phyloP scores from a whole-genome alignment of 37 sponge, comb jelly and placozoan species.

The Hormiphora californensis region DNA sequence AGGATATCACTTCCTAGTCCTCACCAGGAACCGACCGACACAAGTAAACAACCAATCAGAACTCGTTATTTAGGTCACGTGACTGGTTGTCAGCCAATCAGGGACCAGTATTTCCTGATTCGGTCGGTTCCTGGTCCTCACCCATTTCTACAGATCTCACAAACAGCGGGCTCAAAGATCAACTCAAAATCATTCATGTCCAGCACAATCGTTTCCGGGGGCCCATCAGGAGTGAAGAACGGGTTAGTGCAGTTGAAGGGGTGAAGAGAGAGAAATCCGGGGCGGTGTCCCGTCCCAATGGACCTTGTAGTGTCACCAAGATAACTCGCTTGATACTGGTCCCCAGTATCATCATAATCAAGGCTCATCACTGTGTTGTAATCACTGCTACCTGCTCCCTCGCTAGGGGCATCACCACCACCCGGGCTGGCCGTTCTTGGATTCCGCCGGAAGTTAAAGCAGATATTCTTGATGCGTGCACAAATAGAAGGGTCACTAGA shows the following conservation, averaged over 20 bases:
- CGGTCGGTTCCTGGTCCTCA: not conserved
- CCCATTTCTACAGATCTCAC: not conserved
- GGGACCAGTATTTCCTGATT: not conserved
- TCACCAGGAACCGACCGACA: too few relatives aligned
- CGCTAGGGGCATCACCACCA: not conserved
- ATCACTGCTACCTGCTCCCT: not conserved
- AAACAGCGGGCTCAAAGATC: not conserved
- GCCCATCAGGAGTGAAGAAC: not conserved
- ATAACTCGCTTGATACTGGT: too few relatives aligned
- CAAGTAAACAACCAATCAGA: too few relatives aligned
- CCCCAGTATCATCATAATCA: not conserved
- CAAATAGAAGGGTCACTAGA: not conserved
- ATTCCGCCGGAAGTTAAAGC: not conserved
- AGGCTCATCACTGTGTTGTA: not conserved
- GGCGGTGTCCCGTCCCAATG: not conserved
- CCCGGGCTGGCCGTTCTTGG: not conserved
- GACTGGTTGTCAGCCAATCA: too few relatives aligned
- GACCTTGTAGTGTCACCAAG: too few relatives aligned
- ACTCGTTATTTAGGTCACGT: too few relatives aligned
- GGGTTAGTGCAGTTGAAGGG: not conserved
- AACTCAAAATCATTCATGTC: slow-evolving; percentile 20
- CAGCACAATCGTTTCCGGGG: not conserved
- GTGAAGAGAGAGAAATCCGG: not conserved
- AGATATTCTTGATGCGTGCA: not conserved
- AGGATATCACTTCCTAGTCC: too few relatives aligned